Evolutionary conservation across 2,113 vertebrate genomes (phyloP).

Genomic region (Anolis carolinensis): DNA sequence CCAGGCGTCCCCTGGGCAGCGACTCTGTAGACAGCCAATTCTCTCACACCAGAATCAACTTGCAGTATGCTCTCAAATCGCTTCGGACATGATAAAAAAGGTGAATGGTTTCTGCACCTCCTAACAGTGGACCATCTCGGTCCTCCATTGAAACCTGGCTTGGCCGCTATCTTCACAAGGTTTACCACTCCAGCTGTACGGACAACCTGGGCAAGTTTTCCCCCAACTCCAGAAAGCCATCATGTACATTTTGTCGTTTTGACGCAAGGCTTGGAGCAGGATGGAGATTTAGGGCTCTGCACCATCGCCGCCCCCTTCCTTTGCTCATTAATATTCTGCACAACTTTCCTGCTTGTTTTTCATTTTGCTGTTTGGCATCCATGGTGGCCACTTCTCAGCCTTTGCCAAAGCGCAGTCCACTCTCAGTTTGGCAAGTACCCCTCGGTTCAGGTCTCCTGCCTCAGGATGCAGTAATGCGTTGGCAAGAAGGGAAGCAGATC

Average conservation of each 20-base stretch:
- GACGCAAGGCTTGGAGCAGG: too few species aligned
- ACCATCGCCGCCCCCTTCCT: not conserved
- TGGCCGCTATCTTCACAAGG: not conserved
- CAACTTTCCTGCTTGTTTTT: conserved; percentile 3
- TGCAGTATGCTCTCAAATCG: too few species aligned
- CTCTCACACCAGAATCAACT: too few species aligned
- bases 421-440: not conserved
- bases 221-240: not conserved
- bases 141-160: not conserved
- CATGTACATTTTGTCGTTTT: not conserved
- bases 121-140: too few species aligned
- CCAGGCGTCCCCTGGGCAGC: too few species aligned
- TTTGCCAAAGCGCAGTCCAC: not conserved
- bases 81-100: too few species aligned
- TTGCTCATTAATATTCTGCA: not conserved
- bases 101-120: too few species aligned
- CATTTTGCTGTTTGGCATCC: not conserved
- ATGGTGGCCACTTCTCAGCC: too few species aligned
- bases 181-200: not conserved
- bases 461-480: not conserved
- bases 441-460: not conserved
- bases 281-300: not conserved
- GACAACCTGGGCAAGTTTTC: too few species aligned
- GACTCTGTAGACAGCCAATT: too few species aligned
- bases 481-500: too few species aligned